A percentile compares a stretch with the other conserved stretches of the same genome.
Conservation (phyloP, 2,888 invertebrate genomes). For the Erebia aethiops region DNA sequence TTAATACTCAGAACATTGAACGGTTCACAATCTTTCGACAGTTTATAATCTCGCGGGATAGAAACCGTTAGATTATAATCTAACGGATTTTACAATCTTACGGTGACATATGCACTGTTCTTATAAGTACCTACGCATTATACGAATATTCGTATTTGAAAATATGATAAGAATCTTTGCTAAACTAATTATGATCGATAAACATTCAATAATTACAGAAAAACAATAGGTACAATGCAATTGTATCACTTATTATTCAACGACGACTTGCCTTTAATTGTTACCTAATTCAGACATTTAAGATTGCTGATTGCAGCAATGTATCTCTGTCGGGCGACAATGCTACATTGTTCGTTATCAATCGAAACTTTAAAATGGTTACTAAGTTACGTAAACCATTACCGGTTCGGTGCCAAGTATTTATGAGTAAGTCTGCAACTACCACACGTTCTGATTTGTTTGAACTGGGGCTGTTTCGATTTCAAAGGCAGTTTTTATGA, state of each 20-base stretch:
- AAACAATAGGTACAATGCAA: constrained; percentile 15
- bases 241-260: constrained; percentile 27
- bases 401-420: constrained; percentile 60
- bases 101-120: too few relatives aligned
- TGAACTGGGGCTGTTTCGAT: neutral
- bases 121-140: too few relatives aligned
- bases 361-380: constrained; percentile 73
- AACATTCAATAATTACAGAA: constrained; percentile 6
- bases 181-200: constrained; percentile 1
- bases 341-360: constrained; percentile 72
- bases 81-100: too few relatives aligned
- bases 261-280: constrained; percentile 44
- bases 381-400: constrained; percentile 76
- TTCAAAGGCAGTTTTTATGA: neutral
- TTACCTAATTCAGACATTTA: constrained; percentile 73
- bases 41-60: too few relatives aligned
- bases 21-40: too few relatives aligned
- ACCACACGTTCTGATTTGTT: constrained; percentile 8
- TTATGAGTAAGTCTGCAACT: constrained; percentile 42
- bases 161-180: neutral
- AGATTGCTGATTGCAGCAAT: constrained; percentile 69
- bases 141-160: neutral
- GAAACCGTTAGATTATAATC: too few relatives aligned
- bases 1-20: too few relatives aligned
- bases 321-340: constrained; percentile 78